These are phyloP conservation scores for Squalus acanthias DNA, from an alignment of 2,797 vertebrate species.

Conservation along the genomic window DNA sequence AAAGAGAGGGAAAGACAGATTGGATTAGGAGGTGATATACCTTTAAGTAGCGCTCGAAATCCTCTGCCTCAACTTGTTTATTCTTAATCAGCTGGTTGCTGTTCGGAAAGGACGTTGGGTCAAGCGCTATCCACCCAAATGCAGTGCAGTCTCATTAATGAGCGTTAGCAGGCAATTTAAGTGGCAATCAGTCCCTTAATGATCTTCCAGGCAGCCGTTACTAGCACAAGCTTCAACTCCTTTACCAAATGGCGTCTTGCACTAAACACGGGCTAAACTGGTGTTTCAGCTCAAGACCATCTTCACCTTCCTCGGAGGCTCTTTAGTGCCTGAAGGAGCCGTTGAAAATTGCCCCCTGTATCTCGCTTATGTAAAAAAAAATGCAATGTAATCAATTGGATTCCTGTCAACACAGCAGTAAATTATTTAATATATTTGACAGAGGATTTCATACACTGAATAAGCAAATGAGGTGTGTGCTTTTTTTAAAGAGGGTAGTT, in stretches of 20 bases:
- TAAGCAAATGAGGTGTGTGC: background rate
- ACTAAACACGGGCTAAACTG: no score
- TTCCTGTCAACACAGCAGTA: background rate
- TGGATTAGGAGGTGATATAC: background rate
- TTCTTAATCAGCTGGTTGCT: background rate
- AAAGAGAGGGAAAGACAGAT: background rate
- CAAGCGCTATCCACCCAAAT: background rate
- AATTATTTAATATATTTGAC: background rate
- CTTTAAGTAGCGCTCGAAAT: background rate
- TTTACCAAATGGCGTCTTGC: background rate
- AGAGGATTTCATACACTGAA: background rate
- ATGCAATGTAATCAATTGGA: background rate
- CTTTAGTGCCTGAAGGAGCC: background rate
- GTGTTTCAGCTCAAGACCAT: background rate
- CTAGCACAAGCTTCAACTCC: background rate
- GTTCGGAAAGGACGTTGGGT: background rate
- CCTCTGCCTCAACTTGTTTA: background rate
- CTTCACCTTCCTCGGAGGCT: no score
- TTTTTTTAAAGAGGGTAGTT: background rate
- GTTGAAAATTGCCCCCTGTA: background rate
- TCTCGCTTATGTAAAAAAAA: background rate
- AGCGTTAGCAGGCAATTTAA: background rate
- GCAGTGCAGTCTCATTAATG: background rate
- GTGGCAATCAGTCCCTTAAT: background rate
- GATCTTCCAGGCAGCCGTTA: background rate